These are phyloP conservation scores for Nephila pilipes DNA, from an alignment of 1,140 invertebrate species.

Conservation along the genomic window DNA sequence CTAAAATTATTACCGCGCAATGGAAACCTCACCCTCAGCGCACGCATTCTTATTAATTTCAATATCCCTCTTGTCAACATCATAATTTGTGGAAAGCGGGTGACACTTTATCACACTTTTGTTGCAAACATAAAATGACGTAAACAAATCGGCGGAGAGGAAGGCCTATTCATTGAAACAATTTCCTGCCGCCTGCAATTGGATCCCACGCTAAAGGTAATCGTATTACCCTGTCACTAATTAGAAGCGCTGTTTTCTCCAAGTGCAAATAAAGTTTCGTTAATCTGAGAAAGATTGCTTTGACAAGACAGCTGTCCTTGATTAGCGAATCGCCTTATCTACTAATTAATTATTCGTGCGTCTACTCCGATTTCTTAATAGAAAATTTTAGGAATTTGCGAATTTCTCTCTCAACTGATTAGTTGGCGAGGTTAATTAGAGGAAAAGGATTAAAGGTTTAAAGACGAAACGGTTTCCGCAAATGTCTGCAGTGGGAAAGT, in stretches of 20 bases:
- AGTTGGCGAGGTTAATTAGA: slow-evolving; percentile 42
- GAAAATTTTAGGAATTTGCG: slow-evolving; percentile 51
- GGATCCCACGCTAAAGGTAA: slow-evolving; percentile 45
- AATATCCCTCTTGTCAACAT: neutral
- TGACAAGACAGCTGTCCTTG: slow-evolving; percentile 72
- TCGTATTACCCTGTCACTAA: slow-evolving; percentile 74
- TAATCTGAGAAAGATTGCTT: slow-evolving; percentile 74
- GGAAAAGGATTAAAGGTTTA: slow-evolving; percentile 59
- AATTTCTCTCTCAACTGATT: slow-evolving; percentile 62
- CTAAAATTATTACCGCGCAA: no score
- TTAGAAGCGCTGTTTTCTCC: slow-evolving; percentile 72
- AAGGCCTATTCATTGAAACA: slow-evolving; percentile 45
- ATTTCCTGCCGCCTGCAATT: slow-evolving; percentile 34
- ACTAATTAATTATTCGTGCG: slow-evolving; percentile 67
- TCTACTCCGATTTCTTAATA: slow-evolving; percentile 62
- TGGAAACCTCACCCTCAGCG: no score
- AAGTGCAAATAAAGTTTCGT: slow-evolving; percentile 73
- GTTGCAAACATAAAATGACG: slow-evolving; percentile 32
- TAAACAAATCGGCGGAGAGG: slow-evolving; percentile 15
- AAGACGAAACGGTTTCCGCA: slow-evolving; percentile 16
- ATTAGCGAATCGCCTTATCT: slow-evolving; percentile 71
- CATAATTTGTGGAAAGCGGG: neutral
- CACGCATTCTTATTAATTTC: slow-evolving; percentile 1
- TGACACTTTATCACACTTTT: slow-evolving; percentile 28
- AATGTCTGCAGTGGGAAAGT: neutral